A percentile compares a stretch with the other conserved stretches of the same genome.
phyloP scores from a whole-genome alignment of 1,140 invertebrate species.

The Drosophila busckii region DNA sequence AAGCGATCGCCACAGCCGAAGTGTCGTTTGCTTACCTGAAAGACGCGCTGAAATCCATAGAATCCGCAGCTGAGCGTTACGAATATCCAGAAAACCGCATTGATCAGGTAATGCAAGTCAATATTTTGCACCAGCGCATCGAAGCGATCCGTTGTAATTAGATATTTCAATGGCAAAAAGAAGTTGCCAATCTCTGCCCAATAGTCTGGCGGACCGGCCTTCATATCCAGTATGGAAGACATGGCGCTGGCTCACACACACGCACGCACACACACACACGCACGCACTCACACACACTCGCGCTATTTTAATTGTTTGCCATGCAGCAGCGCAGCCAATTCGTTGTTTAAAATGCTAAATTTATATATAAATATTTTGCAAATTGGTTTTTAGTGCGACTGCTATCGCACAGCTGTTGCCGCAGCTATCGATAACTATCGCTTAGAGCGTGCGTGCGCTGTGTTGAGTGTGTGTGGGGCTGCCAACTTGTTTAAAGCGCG shows the following conservation, averaged over 20 bases:
- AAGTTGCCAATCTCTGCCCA: slow-evolving; percentile 74
- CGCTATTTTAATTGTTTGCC: slow-evolving; percentile 16
- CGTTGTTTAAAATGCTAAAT: slow-evolving; percentile 19
- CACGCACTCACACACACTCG: slow-evolving; percentile 6
- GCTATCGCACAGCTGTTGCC: slow-evolving; percentile 1
- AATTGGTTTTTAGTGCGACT: neutral
- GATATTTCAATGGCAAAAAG: slow-evolving; percentile 70
- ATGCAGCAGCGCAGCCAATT: slow-evolving; percentile 26
- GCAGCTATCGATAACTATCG: slow-evolving; percentile 13
- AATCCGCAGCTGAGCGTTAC: slow-evolving; percentile 61
- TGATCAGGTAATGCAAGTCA: slow-evolving; percentile 70
- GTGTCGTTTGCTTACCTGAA: slow-evolving; percentile 51
- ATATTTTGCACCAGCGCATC: slow-evolving; percentile 68
- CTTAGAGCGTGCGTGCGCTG: neutral
- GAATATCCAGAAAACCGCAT: slow-evolving; percentile 76
- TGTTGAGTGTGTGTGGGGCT: neutral
- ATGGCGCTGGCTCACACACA: too few species aligned
- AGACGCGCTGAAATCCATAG: slow-evolving; percentile 61
- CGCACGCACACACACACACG: slow-evolving; percentile 6
- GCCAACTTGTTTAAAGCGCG: slow-evolving; percentile 10
- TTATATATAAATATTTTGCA: slow-evolving; percentile 18
- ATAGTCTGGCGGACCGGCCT: slow-evolving; percentile 61
- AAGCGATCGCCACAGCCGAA: slow-evolving; percentile 14
- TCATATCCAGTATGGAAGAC: slow-evolving; percentile 77
- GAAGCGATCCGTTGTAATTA: slow-evolving; percentile 72